Conservation (phyloP, 2,113 vertebrate species). For the Gymnogyps californianus region DNA sequence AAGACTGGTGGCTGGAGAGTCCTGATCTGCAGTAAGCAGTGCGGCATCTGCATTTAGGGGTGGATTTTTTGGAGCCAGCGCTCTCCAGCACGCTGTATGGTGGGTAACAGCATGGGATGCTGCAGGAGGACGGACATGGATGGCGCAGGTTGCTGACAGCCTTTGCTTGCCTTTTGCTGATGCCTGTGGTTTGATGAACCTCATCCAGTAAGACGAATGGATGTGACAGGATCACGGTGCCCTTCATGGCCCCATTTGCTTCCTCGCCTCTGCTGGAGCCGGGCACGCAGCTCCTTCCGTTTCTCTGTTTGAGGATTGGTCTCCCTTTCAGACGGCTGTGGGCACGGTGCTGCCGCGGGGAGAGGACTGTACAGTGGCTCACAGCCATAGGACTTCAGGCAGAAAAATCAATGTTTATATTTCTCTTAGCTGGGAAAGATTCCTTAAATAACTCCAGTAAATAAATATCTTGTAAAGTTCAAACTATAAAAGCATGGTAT, state of each 20-base stretch:
- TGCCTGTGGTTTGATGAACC: not conserved
- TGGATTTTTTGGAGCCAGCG: not conserved
- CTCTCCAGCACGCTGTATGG: accelerated
- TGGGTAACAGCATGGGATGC: not conserved
- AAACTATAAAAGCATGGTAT: not conserved
- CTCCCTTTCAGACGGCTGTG: not conserved
- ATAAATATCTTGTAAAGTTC: conserved; percentile 19
- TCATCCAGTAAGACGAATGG: not conserved
- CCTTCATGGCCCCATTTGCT: not conserved
- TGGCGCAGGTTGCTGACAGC: not conserved
- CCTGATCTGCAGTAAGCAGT: not conserved
- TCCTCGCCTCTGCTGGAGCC: not conserved
- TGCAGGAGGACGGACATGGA: not conserved
- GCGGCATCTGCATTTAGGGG: accelerated
- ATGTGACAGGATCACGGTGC: not conserved
- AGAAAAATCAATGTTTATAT: conserved; percentile 48
- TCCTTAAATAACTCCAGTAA: not conserved
- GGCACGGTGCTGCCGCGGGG: not conserved
- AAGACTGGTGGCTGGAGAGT: not conserved
- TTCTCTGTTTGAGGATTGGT: not conserved
- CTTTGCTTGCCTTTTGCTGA: not conserved
- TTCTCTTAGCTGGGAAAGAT: conserved; percentile 3
- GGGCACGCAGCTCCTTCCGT: not conserved
- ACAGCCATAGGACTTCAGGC: not conserved
- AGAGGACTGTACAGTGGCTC: not conserved